Evolutionary conservation across 2,797 vertebrate genomes (phyloP).

Genomic region (Novumbra hubbsi): DNA sequence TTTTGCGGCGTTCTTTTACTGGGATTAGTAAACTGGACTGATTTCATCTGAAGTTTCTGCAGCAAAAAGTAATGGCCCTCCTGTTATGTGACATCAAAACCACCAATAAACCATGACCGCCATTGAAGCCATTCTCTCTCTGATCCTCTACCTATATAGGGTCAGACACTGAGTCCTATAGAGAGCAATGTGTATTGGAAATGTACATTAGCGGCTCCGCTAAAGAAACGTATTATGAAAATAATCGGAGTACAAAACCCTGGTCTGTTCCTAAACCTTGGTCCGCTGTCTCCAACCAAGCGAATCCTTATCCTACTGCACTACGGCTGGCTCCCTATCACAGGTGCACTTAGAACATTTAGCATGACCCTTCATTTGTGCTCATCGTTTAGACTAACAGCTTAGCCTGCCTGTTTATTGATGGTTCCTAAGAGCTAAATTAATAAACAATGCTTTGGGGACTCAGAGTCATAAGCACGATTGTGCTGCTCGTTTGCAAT

Average conservation of each 20-base stretch:
- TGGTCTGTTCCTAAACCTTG: neutral
- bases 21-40: no score
- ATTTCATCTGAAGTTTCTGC: no score
- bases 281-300: neutral
- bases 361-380: conserved; percentile 66
- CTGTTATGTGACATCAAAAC: no score
- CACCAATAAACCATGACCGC: no score
- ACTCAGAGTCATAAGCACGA: conserved; percentile 72
- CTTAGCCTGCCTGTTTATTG: conserved; percentile 75
- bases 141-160: no score
- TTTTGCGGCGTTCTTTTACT: no score
- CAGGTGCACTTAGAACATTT: conserved; percentile 66
- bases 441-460: conserved; percentile 75
- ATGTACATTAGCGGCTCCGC: neutral
- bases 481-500: conserved; percentile 71
- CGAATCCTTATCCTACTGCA: neutral
- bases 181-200: neutral
- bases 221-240: neutral
- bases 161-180: neutral
- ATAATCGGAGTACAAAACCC: neutral
- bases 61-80: no score
- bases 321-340: neutral
- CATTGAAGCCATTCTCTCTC: no score
- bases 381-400: conserved; percentile 70
- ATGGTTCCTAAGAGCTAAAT: conserved; percentile 75